Evolutionary conservation across 2,797 vertebrate genomes (phyloP), one percentile per base, ranked within the genome.

Genomic region (Hoplostethus atlanticus): DNA sequence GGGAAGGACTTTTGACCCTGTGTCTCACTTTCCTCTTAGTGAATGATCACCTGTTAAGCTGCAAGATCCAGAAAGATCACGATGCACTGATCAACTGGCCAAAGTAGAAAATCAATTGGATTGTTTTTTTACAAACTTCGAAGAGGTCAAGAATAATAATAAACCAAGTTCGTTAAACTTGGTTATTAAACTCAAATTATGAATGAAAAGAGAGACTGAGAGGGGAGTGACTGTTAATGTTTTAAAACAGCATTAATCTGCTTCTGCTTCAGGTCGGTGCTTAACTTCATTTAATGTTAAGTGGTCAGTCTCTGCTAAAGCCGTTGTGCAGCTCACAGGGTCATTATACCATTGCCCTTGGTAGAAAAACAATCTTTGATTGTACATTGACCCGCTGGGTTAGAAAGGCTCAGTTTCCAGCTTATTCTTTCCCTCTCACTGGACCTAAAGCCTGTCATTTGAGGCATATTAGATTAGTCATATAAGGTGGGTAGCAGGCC

Each of bases 241-340:
- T 40, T 40, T 6, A 54, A 54, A 34, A 68, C 54, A 58, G 46
- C 1, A 21, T 61, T 76, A 83, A 76, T 76, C 56, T 50, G 15
- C 21, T 59, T 64, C 52, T 60, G 11, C 31, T 72, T 61, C 68
- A 21, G 52, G 6, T 62, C 21, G 42, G 64, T 42, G 55, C 34
- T 84, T 72, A 76, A 67, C 80, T 83, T 69, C 10, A 71, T 77
- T 79, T 71, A 42, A 25, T 55, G 21, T 70, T 59, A 71, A 68
- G 50, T 62, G 64, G 57, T 77, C 69, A 54, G 74, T 28, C 55
- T 64, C 64, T 63, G 60, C 64, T 75, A 53, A 77, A 40, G 21
- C 56, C 42, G 70, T 52, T 59, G 58, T 65, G 63, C 46, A 54
- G 64, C 65, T 56, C 56, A 60, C 53, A 50, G 71, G 65, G 73